These are phyloP conservation scores for Salmo trutta DNA, from an alignment of 2,797 vertebrate genomes.

Conservation along the genomic window DNA sequence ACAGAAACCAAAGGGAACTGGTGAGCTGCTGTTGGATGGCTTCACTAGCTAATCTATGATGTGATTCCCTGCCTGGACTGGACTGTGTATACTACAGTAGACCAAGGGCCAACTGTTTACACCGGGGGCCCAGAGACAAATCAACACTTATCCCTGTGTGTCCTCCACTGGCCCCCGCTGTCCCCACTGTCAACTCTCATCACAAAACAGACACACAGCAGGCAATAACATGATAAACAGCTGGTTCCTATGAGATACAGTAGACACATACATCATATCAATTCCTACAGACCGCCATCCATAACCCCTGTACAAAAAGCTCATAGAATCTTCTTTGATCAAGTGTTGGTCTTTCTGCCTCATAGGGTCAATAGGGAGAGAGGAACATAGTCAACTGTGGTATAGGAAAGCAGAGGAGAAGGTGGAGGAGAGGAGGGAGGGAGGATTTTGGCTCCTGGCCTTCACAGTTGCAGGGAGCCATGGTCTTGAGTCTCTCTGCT, in stretches of 20 bases:
- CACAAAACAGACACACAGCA: constrained; percentile 33
- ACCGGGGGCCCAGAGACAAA: constrained; percentile 17
- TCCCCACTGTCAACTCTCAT: constrained; percentile 10
- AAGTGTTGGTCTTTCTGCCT: neutral
- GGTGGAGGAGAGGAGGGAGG: constrained; percentile 4
- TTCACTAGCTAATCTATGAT: constrained; percentile 37
- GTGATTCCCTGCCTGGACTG: constrained; percentile 15
- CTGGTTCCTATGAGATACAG: constrained; percentile 41
- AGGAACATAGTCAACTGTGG: constrained; percentile 32
- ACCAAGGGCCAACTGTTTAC: neutral
- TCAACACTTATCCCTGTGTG: constrained; percentile 24
- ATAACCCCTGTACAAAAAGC: too few relatives aligned
- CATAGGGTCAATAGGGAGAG: constrained; percentile 20
- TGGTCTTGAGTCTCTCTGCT: constrained; percentile 45
- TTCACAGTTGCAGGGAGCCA: constrained; percentile 50
- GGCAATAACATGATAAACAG: constrained; percentile 40
- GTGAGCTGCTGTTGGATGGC: constrained; percentile 20
- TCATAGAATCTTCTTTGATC: too few relatives aligned
- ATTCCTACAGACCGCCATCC: constrained; percentile 20
- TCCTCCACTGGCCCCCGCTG: neutral
- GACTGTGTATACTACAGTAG: neutral
- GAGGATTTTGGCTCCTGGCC: constrained; percentile 45
- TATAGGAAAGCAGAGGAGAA: constrained; percentile 3
- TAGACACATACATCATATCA: constrained; percentile 35
- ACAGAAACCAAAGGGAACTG: constrained; percentile 10